Evolutionary conservation across 2,113 vertebrate species (phyloP), one percentile per base, ranked within the genome.

Genomic region (Phylloscopus trochilus): DNA sequence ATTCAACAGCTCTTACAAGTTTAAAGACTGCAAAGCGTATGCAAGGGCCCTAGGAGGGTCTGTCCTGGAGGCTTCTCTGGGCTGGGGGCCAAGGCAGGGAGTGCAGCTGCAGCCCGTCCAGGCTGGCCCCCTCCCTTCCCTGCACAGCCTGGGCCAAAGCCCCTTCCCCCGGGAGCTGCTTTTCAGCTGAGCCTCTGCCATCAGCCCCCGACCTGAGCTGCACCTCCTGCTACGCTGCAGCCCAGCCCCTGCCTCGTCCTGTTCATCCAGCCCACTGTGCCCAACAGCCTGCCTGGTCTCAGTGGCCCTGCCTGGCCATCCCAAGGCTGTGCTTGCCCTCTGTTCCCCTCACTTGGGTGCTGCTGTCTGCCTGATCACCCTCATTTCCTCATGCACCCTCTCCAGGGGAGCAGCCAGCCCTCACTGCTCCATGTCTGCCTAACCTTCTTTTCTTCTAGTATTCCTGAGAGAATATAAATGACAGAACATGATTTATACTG

Each of bases 281-380:
- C 44, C 19, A 30, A 2, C 5, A 46, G 6, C n/a, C 33, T 7
- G 28, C 33, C 67, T 10, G 47, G 37, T 19, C 58, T 23, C 12
- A 0, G 37, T 4, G n/a, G 19, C 37, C 22, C 41, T 35, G n/a
- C 10, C 41, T 2, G 3, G 24, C 64, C 26, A 21, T 0, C 11
- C 37, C 9, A 3, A 35, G 22, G 35, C 13, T 69, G 20, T 7
- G n/a, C 8, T 17, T 43, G 49, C n/a, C 35, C 28, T 27, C 7
- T 12, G 37, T 2, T 64, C 31, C 46, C 10, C 41, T 41, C 56
- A 4, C 14, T 15, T 0, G 3, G 14, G 14, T 19, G 31, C 35
- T 28, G 44, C 28, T 46, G 10, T 7, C 64, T 68, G 41, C 1
- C 1, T 6, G 1, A 22, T 5, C 46, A 19, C 1, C 2, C 69